phyloP scores from a whole-genome alignment of 1,140 invertebrate species.

The Oedothorax gibbosus region DNA sequence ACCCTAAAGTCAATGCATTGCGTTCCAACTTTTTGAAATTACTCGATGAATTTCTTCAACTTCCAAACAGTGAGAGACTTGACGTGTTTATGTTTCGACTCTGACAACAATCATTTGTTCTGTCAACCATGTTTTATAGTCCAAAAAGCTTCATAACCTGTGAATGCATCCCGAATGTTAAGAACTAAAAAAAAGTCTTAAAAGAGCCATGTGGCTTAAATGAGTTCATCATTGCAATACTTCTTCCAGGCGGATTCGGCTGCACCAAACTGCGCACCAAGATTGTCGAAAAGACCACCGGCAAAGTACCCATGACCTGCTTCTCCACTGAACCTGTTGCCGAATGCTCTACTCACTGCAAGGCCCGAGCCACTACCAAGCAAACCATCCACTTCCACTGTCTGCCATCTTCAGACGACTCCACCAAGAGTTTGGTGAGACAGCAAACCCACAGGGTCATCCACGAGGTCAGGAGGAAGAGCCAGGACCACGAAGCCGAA shows the following conservation, averaged over 20 bases:
- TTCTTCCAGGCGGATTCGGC: conserved; percentile 32
- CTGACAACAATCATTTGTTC: background rate
- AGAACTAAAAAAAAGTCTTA: background rate
- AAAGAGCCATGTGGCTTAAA: background rate
- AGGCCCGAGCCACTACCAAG: background rate
- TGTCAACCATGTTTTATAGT: background rate
- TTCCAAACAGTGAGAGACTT: background rate
- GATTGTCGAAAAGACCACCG: background rate
- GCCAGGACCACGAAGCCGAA: conserved; percentile 37
- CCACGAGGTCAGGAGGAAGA: conserved; percentile 49
- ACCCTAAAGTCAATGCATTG: too few relatives aligned
- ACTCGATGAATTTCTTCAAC: too few relatives aligned
- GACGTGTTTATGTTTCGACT: background rate
- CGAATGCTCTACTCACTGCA: conserved; percentile 37
- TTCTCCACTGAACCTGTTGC: conserved; percentile 46
- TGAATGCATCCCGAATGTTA: background rate
- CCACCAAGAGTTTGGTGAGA: conserved; percentile 17
- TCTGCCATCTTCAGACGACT: conserved; percentile 49
- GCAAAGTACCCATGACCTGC: conserved; percentile 38
- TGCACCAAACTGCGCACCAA: conserved; percentile 28
- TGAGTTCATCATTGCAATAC: background rate
- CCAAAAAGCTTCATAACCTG: background rate
- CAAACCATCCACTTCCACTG: conserved; percentile 49
- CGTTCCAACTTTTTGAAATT: too few relatives aligned
- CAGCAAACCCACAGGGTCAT: conserved; percentile 21